These are phyloP conservation scores for Percopsis transmontana DNA, from an alignment of 2,113 vertebrate genomes.

Conservation along the genomic window DNA sequence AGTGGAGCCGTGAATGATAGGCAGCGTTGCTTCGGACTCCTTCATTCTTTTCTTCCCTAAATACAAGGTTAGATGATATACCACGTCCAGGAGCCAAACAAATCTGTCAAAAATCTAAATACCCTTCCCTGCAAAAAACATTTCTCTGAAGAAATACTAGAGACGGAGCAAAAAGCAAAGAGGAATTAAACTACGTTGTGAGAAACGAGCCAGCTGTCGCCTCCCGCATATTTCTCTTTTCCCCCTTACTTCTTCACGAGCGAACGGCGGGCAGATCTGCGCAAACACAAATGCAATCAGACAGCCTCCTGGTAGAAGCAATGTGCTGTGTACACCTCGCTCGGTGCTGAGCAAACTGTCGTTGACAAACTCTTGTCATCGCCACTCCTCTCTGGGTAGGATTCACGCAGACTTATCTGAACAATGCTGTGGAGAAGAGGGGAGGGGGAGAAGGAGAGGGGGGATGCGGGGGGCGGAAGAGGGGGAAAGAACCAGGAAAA, in stretches of 20 bases:
- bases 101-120: constrained; percentile 54
- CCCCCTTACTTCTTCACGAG: constrained; percentile 27
- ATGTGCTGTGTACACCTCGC: constrained; percentile 59
- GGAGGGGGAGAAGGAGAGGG: constrained; percentile 31
- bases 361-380: constrained; percentile 69
- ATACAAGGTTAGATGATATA: constrained; percentile 54
- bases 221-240: constrained; percentile 36
- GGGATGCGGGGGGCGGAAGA: constrained; percentile 20
- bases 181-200: constrained; percentile 58
- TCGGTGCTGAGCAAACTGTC: constrained; percentile 61
- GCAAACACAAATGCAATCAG: constrained; percentile 68
- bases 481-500: background rate
- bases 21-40: constrained; percentile 42
- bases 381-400: constrained; percentile 55
- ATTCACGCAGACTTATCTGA: constrained; percentile 57
- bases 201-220: constrained; percentile 61
- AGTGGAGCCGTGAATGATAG: constrained; percentile 62
- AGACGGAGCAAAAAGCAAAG: constrained; percentile 10
- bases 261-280: constrained; percentile 55
- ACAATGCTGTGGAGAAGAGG: constrained; percentile 6
- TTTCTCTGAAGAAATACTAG: constrained; percentile 13
- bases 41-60: constrained; percentile 55
- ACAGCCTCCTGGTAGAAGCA: constrained; percentile 67
- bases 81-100: constrained; percentile 45
- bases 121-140: constrained; percentile 32